These are phyloP conservation scores for Phodopus roborovskii DNA, from an alignment of 2,113 vertebrate species.

Conservation along the genomic window DNA sequence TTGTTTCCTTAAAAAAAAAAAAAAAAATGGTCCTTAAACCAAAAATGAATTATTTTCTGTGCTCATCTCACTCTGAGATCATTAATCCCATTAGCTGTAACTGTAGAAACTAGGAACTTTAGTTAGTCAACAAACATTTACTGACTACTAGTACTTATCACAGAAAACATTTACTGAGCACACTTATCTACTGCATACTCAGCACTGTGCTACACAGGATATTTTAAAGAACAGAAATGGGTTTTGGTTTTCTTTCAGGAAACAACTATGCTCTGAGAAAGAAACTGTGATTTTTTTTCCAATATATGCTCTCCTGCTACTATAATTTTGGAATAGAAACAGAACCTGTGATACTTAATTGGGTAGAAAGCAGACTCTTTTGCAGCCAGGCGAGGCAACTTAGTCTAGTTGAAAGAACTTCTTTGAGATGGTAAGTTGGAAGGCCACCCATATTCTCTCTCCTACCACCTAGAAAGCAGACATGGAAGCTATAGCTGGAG, in stretches of 20 bases:
- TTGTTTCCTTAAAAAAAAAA: conserved; percentile 20
- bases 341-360: not conserved
- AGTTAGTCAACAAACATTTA: not conserved
- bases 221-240: not conserved
- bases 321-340: not conserved
- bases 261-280: not conserved
- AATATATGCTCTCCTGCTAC: not conserved
- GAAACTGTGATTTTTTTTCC: not conserved
- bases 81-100: not conserved
- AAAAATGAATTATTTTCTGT: not conserved
- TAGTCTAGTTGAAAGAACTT: not conserved
- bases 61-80: not conserved
- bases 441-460: not conserved
- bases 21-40: not conserved
- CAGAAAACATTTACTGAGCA: not conserved
- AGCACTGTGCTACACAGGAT: not conserved
- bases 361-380: not conserved
- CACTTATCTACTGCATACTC: not conserved
- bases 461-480: not conserved
- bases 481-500: not conserved
- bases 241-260: not conserved
- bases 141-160: not conserved
- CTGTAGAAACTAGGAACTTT: conserved; percentile 10
- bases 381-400: not conserved
- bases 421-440: not conserved